Conservation (phyloP, 2,888 invertebrate genomes). For the Megastigmus dorsalis region DNA sequence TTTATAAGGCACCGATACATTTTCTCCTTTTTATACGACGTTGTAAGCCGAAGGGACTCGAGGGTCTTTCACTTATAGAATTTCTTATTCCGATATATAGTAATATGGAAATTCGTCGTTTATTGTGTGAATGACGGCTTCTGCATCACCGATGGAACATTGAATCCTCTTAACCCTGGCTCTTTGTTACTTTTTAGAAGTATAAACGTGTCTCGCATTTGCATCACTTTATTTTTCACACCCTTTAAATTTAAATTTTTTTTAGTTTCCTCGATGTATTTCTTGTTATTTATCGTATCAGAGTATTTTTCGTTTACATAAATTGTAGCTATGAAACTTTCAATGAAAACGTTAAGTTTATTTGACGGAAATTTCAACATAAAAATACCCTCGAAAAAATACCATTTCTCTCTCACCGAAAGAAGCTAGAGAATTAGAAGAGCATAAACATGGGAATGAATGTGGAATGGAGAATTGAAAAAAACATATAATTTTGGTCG, state of each 20-base stretch:
- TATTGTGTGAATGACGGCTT: slow-evolving; percentile 25
- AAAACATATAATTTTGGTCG: neutral
- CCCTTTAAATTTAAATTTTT: too few relatives aligned
- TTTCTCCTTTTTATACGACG: neutral
- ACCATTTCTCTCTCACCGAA: too few relatives aligned
- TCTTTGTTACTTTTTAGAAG: slow-evolving; percentile 21
- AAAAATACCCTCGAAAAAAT: too few relatives aligned
- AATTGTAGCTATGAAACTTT: too few relatives aligned
- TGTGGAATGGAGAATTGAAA: neutral
- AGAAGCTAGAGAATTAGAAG: neutral
- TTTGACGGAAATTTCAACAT: too few relatives aligned
- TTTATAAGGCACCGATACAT: neutral
- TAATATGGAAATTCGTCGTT: slow-evolving; percentile 35
- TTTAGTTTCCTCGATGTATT: too few relatives aligned
- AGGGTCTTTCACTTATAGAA: slow-evolving; percentile 1
- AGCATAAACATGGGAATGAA: neutral
- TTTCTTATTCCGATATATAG: slow-evolving; percentile 19
- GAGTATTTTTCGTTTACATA: too few relatives aligned
- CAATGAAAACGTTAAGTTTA: too few relatives aligned
- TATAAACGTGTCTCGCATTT: neutral
- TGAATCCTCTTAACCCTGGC: slow-evolving; percentile 2
- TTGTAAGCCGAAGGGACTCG: neutral
- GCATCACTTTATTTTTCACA: neutral
- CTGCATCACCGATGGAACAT: neutral
- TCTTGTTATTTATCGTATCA: too few relatives aligned